Percentiles rank a stretch among this genome's conserved stretches.
These are phyloP conservation scores for Theretra japonica DNA, from an alignment of 2,888 invertebrate species.

Conservation along the genomic window DNA sequence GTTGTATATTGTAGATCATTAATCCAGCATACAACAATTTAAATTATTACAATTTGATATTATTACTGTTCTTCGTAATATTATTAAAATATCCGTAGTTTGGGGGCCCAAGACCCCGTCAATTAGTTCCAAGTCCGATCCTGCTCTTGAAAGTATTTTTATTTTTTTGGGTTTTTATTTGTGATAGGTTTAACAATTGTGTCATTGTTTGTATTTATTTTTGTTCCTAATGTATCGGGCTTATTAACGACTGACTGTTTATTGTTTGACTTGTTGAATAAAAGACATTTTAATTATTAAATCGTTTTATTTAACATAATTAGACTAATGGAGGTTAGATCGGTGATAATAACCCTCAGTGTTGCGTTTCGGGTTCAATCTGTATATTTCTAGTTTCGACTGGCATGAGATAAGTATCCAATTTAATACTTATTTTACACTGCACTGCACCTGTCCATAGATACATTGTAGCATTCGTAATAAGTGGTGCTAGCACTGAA, in stretches of 20 bases:
- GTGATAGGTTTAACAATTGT: background rate
- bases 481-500: no score
- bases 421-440: no score
- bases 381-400: no score
- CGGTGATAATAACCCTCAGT: no score
- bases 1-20: no score
- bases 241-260: slow-evolving; percentile 39
- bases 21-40: no score
- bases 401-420: no score
- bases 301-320: slow-evolving; percentile 36
- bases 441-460: no score
- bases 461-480: no score
- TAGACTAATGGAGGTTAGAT: no score
- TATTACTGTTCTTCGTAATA: background rate
- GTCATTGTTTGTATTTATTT: background rate
- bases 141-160: background rate
- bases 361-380: no score
- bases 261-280: slow-evolving; percentile 55
- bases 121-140: background rate
- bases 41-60: no score
- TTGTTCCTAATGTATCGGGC: slow-evolving; percentile 32
- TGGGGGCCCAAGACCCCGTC: background rate
- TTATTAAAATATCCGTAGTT: background rate
- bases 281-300: slow-evolving; percentile 46
- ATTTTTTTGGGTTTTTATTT: background rate